Conservation (phyloP, 2,888 invertebrate genomes). For the Blera fallax region DNA sequence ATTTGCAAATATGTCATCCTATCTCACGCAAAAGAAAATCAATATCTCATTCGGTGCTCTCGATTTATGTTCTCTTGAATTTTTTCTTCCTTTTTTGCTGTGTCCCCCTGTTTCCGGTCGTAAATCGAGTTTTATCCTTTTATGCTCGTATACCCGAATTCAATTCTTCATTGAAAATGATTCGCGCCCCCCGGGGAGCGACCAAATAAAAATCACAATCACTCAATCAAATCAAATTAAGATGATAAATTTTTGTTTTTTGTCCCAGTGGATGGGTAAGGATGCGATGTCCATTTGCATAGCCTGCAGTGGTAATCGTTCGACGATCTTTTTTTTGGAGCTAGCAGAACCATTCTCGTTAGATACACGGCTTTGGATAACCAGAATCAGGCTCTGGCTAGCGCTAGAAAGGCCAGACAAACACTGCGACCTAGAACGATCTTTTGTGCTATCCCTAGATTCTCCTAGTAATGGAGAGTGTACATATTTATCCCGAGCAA, state of each 20-base stretch:
- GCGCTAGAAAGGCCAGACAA: too few relatives aligned
- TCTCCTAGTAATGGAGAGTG: too few relatives aligned
- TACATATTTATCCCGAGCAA: too few relatives aligned
- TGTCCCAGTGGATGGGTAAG: not conserved
- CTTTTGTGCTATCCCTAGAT: too few relatives aligned
- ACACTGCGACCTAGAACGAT: too few relatives aligned
- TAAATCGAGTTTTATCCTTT: conserved; percentile 13
- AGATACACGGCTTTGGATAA: too few relatives aligned
- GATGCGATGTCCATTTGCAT: not conserved
- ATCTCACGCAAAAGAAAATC: not conserved
- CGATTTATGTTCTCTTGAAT: not conserved
- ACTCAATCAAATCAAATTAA: conserved; percentile 14
- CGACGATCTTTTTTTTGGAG: not conserved
- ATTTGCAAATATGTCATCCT: not conserved
- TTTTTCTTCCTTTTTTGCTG: not conserved
- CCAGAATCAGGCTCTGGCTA: too few relatives aligned
- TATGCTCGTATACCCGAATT: not conserved
- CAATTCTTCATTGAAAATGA: not conserved
- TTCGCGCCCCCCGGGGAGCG: not conserved
- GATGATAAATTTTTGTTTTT: not conserved
- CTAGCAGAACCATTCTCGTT: not conserved
- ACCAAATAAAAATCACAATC: conserved; percentile 25
- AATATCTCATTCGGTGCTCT: not conserved
- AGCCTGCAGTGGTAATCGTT: not conserved
- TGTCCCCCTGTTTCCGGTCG: not conserved